Evolutionary conservation across 2,888 invertebrate species (phyloP).

Genomic region (Poecilobothrus nobilitatus): DNA sequence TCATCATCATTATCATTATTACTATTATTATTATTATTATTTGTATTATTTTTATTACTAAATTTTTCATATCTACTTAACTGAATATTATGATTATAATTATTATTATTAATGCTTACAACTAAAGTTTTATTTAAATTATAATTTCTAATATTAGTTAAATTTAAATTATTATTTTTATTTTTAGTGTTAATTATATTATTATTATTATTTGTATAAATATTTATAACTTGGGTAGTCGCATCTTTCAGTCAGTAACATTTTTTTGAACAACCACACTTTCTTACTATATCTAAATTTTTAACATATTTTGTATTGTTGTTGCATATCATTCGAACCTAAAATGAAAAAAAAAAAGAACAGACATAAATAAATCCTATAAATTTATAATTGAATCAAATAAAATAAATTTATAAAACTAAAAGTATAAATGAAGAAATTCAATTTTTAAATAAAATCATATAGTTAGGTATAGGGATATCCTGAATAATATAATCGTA

Average conservation of each 20-base stretch:
- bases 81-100: conserved; percentile 26
- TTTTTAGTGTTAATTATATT: too few relatives aligned
- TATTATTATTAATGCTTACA: conserved; percentile 16
- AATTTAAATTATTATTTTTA: conserved; percentile 28
- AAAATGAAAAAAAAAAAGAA: conserved; percentile 27
- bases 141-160: conserved; percentile 24
- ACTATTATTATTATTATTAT: conserved; percentile 20
- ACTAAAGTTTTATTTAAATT: conserved; percentile 14
- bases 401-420: too few relatives aligned
- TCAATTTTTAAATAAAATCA: too few relatives aligned
- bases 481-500: too few relatives aligned
- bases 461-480: too few relatives aligned
- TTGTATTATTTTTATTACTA: conserved; percentile 19
- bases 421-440: too few relatives aligned
- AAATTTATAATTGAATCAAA: too few relatives aligned
- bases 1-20: conserved; percentile 14
- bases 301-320: conserved; percentile 91
- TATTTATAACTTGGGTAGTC: conserved; percentile 45
- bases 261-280: conserved; percentile 91
- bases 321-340: conserved; percentile 84
- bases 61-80: conserved; percentile 25
- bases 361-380: too few relatives aligned
- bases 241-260: conserved; percentile 66
- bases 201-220: conserved; percentile 24
- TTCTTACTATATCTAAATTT: conserved; percentile 92